A percentile compares a stretch with the other conserved stretches of the same genome.
Conservation (phyloP, 1,140 invertebrate genomes). For the Orussus abietinus region DNA sequence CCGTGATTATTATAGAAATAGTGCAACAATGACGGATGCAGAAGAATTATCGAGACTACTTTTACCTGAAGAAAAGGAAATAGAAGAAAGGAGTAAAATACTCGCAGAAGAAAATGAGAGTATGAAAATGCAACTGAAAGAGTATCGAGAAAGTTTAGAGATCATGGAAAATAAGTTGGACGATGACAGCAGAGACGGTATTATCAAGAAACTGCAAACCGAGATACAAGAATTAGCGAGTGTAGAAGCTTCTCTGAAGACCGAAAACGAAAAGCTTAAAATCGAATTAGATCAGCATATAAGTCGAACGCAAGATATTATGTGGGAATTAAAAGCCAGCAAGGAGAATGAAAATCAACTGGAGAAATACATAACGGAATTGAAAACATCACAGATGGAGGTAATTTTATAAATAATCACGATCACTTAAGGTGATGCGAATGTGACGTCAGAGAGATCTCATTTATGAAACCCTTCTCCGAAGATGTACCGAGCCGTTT, state of each 20-base stretch:
- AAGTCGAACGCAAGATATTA: slow-evolving; percentile 1
- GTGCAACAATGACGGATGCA: slow-evolving; percentile 7
- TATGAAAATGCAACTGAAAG: slow-evolving; percentile 26
- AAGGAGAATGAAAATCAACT: slow-evolving; percentile 6
- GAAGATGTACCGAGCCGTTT: no score
- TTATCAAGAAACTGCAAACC: slow-evolving; percentile 15
- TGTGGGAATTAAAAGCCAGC: slow-evolving; percentile 9
- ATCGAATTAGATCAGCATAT: slow-evolving; percentile 11
- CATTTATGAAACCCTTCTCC: no score
- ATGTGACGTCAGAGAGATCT: no score
- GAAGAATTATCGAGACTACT: no score
- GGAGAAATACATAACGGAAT: neutral
- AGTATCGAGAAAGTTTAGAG: slow-evolving; percentile 29
- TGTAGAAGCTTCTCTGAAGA: slow-evolving; percentile 7
- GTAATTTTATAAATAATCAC: no score
- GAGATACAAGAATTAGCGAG: slow-evolving; percentile 18
- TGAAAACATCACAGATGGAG: neutral
- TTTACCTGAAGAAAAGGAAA: slow-evolving; percentile 1
- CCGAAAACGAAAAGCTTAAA: slow-evolving; percentile 20
- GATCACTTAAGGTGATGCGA: no score
- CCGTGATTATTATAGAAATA: slow-evolving; percentile 7
- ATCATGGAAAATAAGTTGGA: slow-evolving; percentile 33
- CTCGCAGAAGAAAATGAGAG: slow-evolving; percentile 24
- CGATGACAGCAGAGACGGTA: slow-evolving; percentile 5
- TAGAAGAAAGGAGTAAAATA: slow-evolving; percentile 19